Evolutionary conservation across 2,797 vertebrate species (phyloP).

Genomic region (Trachops cirrhosus): DNA sequence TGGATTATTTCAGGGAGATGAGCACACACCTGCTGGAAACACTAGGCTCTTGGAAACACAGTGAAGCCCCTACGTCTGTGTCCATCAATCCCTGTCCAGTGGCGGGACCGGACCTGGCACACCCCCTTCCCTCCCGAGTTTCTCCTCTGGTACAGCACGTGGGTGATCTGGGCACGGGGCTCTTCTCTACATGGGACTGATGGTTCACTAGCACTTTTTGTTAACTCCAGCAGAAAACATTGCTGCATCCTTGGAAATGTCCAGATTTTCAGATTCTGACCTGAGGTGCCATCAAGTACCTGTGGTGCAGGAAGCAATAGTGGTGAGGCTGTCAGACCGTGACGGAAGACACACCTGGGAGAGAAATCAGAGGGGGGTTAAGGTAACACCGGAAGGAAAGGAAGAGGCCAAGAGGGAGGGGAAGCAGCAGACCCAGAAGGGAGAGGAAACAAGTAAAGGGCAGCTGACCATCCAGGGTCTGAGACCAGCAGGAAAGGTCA

Average conservation of each 20-base stretch:
- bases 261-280: neutral
- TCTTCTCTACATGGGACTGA: neutral
- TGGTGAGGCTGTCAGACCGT: neutral
- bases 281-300: neutral
- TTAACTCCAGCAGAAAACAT: neutral
- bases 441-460: neutral
- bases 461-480: neutral
- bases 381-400: neutral
- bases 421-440: neutral
- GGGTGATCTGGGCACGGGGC: neutral
- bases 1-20: constrained; percentile 66
- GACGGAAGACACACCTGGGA: neutral
- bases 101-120: neutral
- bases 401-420: neutral
- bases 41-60: constrained; percentile 52
- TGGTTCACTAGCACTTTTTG: neutral
- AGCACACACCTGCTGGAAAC: constrained; percentile 57
- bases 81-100: neutral
- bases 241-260: neutral
- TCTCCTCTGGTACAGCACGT: neutral
- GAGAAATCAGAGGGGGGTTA: neutral
- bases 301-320: neutral
- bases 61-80: neutral
- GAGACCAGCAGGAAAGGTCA: neutral
- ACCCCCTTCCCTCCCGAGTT: neutral